Base-by-base conservation (phyloP, 2,888 invertebrate species). In the Cyaniris semiargus region DNA sequence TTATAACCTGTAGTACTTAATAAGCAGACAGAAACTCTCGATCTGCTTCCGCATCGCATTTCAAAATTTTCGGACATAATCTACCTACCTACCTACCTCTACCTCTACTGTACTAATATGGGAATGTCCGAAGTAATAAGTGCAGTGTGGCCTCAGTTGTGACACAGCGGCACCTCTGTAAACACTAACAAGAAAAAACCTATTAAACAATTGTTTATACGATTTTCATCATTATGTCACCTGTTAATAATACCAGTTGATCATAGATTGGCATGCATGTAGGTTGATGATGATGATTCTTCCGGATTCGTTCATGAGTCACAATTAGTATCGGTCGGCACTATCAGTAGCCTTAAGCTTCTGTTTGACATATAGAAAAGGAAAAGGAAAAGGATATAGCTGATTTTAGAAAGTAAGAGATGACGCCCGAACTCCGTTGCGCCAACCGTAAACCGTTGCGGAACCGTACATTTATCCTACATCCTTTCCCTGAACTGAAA, bases 111-210 rank as follows among this genome's bases (percentile, higher is more conserved):
- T n/a, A n/a, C n/a, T n/a, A n/a, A 13, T 60, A 21, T 81, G 84
- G 80, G 38, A 71, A 8, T 38, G n/a, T 71, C 71, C 71, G 10
- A 38, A n/a, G 10, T 6, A 23, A 48, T 53, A 74, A 21, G 18
- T 27, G 15, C 18, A 38, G 74, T 27, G 74, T 74, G 74, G 74
- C 23, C 27, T 53, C 53, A 74, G 21, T 53, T 74, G 23, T 23
- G 23, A 82, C 80, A 80, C 80, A 79, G 85, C 85, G 85, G 84
- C 85, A 81, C 74, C 48, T 74, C 48, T 74, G 83, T 84, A 81
- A 80, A 80, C 77, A 79, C 80, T 81, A 80, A 76, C 79, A 78
- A 79, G 76, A 80, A 80, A 79, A 71, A 77, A 77, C 77, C 75
- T 76, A 77, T 78, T 77, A 77, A 79, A 75, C 77, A 76, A 78